phyloP scores from a whole-genome alignment of 2,797 vertebrate species.

The Syndactyla subalaris region DNA sequence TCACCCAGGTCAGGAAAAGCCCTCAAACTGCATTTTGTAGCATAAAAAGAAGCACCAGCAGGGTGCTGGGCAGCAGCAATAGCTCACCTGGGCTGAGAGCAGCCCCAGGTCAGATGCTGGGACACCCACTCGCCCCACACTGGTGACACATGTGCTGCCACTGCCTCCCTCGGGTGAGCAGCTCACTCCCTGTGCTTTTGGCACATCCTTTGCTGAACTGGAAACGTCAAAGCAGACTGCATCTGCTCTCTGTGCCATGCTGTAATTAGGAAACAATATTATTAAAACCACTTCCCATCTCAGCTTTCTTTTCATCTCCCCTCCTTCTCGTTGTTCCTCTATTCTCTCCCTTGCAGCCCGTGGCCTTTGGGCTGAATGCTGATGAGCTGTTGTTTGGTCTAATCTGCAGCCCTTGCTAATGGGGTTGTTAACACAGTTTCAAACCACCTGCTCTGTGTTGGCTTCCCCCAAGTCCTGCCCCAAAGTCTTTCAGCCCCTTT shows the following conservation, averaged over 20 bases:
- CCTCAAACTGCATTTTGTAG: background rate
- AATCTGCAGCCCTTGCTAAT: constrained; percentile 20
- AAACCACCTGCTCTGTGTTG: constrained; percentile 22
- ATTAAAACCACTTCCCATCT: constrained; percentile 33
- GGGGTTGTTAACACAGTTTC: background rate
- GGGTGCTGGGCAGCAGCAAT: background rate
- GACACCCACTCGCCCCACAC: rapidly evolving
- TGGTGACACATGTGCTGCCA: background rate
- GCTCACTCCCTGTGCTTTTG: background rate
- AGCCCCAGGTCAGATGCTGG: rapidly evolving
- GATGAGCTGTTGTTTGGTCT: constrained; percentile 39
- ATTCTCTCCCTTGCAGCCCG: background rate
- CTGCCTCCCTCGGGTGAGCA: rapidly evolving
- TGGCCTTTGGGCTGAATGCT: constrained; percentile 30
- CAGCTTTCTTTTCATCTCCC: constrained; percentile 27
- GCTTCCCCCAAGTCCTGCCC: background rate
- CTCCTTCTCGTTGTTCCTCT: background rate
- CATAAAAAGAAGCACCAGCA: background rate
- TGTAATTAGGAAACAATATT: constrained; percentile 61
- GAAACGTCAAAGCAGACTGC: background rate
- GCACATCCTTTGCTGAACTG: background rate
- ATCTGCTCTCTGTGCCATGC: constrained; percentile 5
- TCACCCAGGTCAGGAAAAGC: background rate
- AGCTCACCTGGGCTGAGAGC: background rate
- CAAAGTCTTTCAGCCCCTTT: background rate